Conservation (phyloP, 2,888 invertebrate species). For the Cosmia trapezina region DNA sequence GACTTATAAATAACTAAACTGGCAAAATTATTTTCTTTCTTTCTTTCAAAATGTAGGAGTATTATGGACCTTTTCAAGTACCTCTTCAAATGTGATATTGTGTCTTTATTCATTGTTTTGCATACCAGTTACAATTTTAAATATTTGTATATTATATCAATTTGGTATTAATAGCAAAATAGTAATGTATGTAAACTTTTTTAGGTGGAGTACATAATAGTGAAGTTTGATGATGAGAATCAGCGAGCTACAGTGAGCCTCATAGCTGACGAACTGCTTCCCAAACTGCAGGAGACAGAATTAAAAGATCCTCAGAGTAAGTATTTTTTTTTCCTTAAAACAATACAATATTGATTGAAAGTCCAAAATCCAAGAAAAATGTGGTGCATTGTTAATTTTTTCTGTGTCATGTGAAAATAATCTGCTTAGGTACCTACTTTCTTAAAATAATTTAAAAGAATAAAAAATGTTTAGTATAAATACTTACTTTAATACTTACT, state of each 20-base stretch:
- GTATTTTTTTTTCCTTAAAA: slow-evolving; percentile 60
- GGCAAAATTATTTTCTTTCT: no score
- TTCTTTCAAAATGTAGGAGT: no score
- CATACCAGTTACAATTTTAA: no score
- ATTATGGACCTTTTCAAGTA: no score
- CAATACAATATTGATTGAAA: neutral
- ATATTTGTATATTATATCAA: no score
- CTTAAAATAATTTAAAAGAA: neutral
- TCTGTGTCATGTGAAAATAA: neutral
- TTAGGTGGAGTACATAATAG: slow-evolving; percentile 97
- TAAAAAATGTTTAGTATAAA: neutral
- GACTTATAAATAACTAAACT: no score
- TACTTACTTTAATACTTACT: no score
- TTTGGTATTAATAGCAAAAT: no score
- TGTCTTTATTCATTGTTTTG: no score
- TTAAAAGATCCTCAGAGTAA: slow-evolving; percentile 93
- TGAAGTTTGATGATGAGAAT: slow-evolving; percentile 97
- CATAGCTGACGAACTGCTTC: slow-evolving; percentile 95
- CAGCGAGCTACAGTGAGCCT: slow-evolving; percentile 96
- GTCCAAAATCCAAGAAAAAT: neutral
- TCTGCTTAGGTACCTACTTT: no score
- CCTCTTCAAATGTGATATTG: no score
- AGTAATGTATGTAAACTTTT: slow-evolving; percentile 55
- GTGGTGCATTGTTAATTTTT: neutral
- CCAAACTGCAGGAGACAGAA: slow-evolving; percentile 95